phyloP scores from a whole-genome alignment of 2,113 vertebrate genomes.

The Fregetta grallaria region DNA sequence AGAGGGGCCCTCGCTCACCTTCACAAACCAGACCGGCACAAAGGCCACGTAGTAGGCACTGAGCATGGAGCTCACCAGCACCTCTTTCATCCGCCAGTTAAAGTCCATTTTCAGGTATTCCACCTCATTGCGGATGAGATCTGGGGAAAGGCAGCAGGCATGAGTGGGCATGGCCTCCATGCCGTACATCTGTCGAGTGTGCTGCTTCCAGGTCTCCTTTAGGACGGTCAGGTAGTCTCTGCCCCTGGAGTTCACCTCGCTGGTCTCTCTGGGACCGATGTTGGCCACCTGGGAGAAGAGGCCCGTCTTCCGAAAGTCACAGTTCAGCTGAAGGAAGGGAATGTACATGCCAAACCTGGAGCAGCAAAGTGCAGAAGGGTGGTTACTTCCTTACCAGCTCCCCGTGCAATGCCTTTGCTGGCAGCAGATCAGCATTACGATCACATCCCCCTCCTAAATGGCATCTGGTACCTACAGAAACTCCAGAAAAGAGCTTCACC shows the following conservation, averaged over 20 bases:
- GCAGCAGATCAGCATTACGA: not conserved
- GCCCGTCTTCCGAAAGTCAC: conserved; percentile 82
- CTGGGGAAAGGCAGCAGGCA: conserved; percentile 96
- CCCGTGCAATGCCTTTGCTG: fast-evolving
- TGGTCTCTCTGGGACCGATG: conserved; percentile 85
- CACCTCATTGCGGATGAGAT: conserved; percentile 95
- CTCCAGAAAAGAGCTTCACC: not conserved
- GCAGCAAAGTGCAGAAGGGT: not conserved
- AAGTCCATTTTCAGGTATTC: conserved; percentile 97
- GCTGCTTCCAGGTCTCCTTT: conserved; percentile 96
- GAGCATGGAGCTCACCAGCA: conserved; percentile 98
- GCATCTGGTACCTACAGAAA: not conserved
- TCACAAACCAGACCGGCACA: conserved; percentile 97
- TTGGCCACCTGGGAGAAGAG: conserved; percentile 84
- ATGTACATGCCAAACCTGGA: conserved; percentile 97
- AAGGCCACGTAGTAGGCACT: conserved; percentile 98
- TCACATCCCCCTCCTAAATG: fast-evolving
- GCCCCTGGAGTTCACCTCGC: conserved; percentile 72
- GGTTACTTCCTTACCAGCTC: not conserved
- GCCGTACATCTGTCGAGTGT: conserved; percentile 89
- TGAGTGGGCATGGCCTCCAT: conserved; percentile 93
- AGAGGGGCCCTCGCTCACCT: conserved; percentile 76
- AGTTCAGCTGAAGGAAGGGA: conserved; percentile 92
- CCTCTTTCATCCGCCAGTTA: conserved; percentile 98
- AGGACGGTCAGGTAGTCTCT: conserved; percentile 90